Base-by-base conservation (phyloP, 2,888 invertebrate species). In the Thecocarcelia acutangulata region DNA sequence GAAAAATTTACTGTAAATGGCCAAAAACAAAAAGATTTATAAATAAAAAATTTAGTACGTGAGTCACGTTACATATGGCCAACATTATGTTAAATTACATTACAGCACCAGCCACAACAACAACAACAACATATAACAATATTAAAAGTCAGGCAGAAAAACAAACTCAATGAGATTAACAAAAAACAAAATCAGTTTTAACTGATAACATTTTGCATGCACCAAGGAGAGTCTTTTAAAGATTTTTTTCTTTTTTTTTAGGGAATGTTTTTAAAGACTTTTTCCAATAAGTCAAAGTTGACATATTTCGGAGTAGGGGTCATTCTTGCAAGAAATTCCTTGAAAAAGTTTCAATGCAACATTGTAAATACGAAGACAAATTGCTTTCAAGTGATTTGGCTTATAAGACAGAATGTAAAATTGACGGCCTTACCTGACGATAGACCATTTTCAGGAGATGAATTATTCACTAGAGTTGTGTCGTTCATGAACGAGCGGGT, bases 51-150 rank as follows among this genome's bases (percentile, higher is more conserved):
- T 72, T 17, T 63, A 80, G 68, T 77, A 80, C 84, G 80, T 84
- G 84, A 84, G 76, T 84, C 84, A 84, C 84, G 84, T 83, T 83
- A 84, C 83, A 84, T 83, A 83, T 82, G 78, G 78, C 74, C 66
- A 72, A 78, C 82, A 82, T 82, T 70, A 66, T 82, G 74, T 74
- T 78, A 66, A 78, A 82, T 78, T 78, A 78, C 52, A 28, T 68
- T 61, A 21, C 19, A 56, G 33, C 44, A 58, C 42, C 17, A 64
- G 40, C 15, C 50, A 33, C 46, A 13, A 52, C 13, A 11, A 46
- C 21, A 63, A 42, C 11, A 64, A 19, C 15, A 72, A 58, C 19
- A 13, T 52, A 50, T 66, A 24, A 24, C 33, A 33, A 9, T 42
- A 17, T 21, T 37, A 58, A 24, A 63, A 64, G 54, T 46, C 11